Conservation (phyloP, 1,140 invertebrate species). For the Proctacanthus coquilletti region DNA sequence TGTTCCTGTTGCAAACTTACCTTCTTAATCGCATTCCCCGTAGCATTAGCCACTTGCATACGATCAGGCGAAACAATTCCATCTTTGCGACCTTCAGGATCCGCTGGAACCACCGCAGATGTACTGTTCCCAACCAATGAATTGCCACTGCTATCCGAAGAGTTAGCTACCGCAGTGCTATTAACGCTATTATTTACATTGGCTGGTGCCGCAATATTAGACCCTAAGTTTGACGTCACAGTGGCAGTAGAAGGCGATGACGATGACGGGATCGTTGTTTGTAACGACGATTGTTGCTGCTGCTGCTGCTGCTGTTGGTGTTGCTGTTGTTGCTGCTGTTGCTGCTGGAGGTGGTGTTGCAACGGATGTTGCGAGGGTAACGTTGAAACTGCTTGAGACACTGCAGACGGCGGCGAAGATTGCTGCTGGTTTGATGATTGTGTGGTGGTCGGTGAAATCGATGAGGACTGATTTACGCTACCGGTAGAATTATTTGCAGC, state of each 20-base stretch:
- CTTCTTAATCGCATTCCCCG: slow-evolving; percentile 1
- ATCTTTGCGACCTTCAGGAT: no score
- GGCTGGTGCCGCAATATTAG: slow-evolving; percentile 12
- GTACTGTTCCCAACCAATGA: slow-evolving; percentile 7
- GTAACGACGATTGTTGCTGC: slow-evolving; percentile 13
- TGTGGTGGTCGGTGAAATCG: slow-evolving; percentile 19
- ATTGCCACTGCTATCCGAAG: slow-evolving; percentile 9
- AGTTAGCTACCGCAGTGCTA: slow-evolving; percentile 8
- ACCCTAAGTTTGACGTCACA: no score
- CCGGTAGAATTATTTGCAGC: slow-evolving; percentile 5
- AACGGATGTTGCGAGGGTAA: slow-evolving; percentile 11
- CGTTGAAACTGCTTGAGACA: neutral
- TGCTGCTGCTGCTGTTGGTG: slow-evolving; percentile 13
- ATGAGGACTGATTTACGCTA: neutral
- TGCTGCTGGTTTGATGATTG: slow-evolving; percentile 15
- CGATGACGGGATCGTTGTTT: slow-evolving; percentile 17
- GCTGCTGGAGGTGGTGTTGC: slow-evolving; percentile 16
- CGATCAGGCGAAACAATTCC: no score
- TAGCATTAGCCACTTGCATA: no score
- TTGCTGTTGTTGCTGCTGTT: slow-evolving; percentile 11
- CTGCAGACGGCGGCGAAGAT: neutral
- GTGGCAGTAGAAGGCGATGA: slow-evolving; percentile 9
- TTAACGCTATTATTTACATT: slow-evolving; percentile 8
- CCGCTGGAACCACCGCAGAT: neutral
- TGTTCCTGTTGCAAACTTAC: no score